Percentiles rank a stretch among this genome's conserved stretches.
Evolutionary conservation across 2,113 vertebrate species (phyloP).

Genomic region (Astatotilapia flaviijosephi): DNA sequence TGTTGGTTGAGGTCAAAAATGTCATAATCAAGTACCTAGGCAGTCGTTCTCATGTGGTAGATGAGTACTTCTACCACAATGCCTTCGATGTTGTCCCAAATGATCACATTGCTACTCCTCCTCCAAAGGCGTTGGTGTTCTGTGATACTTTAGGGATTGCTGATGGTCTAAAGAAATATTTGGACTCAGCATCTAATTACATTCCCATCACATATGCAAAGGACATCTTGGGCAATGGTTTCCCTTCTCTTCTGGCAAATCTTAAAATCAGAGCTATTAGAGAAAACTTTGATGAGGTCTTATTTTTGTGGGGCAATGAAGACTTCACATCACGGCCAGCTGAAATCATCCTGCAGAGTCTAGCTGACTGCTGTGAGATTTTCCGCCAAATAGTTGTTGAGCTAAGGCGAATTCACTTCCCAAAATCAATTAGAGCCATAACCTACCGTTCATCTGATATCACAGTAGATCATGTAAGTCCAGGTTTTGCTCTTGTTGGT

Average conservation of each 20-base stretch:
- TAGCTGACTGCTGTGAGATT: slow-evolving; percentile 74
- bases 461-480: slow-evolving; percentile 71
- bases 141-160: slow-evolving; percentile 74
- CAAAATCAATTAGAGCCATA: slow-evolving; percentile 68
- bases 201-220: slow-evolving; percentile 60
- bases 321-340: slow-evolving; percentile 57
- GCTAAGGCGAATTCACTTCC: slow-evolving; percentile 57
- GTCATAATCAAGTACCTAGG: slow-evolving; percentile 70
- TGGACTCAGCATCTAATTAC: slow-evolving; percentile 67
- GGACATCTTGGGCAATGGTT: slow-evolving; percentile 11
- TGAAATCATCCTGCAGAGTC: slow-evolving; percentile 53
- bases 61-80: slow-evolving; percentile 78
- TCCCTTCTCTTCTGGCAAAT: slow-evolving; percentile 27
- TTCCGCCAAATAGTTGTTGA: slow-evolving; percentile 74
- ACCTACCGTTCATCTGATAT: slow-evolving; percentile 73
- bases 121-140: slow-evolving; percentile 74
- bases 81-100: slow-evolving; percentile 54
- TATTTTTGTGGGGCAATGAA: slow-evolving; percentile 80
- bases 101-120: neutral
- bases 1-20: slow-evolving; percentile 75
- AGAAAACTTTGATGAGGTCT: slow-evolving; percentile 70
- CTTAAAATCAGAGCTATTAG: slow-evolving; percentile 49
- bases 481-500: slow-evolving; percentile 76
- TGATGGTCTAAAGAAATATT: slow-evolving; percentile 60
- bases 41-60: slow-evolving; percentile 50